Evolutionary conservation across 2,113 vertebrate genomes (phyloP), one percentile per base, ranked within the genome.

Genomic region (Rhombomys opimus): DNA sequence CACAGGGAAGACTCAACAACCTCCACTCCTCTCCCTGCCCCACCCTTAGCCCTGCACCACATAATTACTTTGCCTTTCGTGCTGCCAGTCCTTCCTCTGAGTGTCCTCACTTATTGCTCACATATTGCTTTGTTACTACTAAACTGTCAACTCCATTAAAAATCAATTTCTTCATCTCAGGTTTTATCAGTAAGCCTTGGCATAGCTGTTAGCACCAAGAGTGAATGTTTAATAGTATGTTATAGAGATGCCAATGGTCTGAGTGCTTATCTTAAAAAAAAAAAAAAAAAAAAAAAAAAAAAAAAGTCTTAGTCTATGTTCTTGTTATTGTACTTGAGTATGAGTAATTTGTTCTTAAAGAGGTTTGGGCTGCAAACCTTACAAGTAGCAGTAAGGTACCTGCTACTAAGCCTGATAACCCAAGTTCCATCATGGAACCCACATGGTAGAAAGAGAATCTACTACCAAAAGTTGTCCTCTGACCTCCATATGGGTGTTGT

Each of bases 191-290:
- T 68, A 95, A 93, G 7, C 63, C 22, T 38, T 50, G 82, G 81
- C 27, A 96, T 13, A 93, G 82, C 82, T 93, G 84, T 93, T 23
- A 61, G 76, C 93, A 54, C 67, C 93, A 72, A 93, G 27, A 96
- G 76, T 67, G 78, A 86, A 95, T 57, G 23, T 61, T 89, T 70
- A 59, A 78, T 12, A 78, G 7, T 52, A 88, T 67, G n/a, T 90
- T 65, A 57, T 87, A 68, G 80, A n/a, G 76, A 87, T 85, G 17
- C 63, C 80, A 82, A 65, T 25, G 70, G 7, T 25, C 65, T 93
- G 32, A 78, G 25, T 63, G 7, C 35, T 93, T 54, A 78, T 54
- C 70, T 92, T 76, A 41, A 61, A 75, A 73, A n/a, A 41, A 57
- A 13, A 73, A 82, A 27, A 75, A 30, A 13, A 27, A 75, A 30